Base-by-base conservation (phyloP, 1,140 invertebrate species). In the Steinernema feltiae region DNA sequence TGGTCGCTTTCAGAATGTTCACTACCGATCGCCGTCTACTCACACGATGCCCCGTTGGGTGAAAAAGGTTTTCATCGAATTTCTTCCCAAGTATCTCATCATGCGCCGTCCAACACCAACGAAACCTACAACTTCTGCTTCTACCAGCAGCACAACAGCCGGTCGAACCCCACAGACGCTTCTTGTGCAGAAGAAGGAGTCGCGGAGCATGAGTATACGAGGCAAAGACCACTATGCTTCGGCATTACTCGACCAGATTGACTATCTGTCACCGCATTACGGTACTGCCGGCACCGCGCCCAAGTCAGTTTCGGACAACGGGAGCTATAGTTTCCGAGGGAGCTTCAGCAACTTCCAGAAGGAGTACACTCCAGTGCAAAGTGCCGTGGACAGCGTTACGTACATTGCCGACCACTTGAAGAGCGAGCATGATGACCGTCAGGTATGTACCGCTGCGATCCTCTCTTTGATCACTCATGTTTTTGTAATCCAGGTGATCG, bases 1-100 rank as follows among this genome's bases (percentile, higher is more conserved):
- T 41, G n/a, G n/a, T n/a, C n/a, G 15, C 0, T 81, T 82, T 73
- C 72, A 84, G 84, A 99, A 99, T 88, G 94, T 99, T 74, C 95
- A 98, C 88, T 97, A 96, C 87, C 92, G 95, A 32, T 94, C 94
- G 30, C 94, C 95, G 2, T 93, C 95, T 84, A 97, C 97, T 0
- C 96, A 99, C 87, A 92, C 92, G 81, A 93, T 97, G 92, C 90
- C 92, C 27, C 92, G 92, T 12, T 96, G 93, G 93, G 93, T 95
- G 77, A 90, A 92, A 75, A 89, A 91, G 80, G 88, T 95, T 78
- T 97, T 96, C 88, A 94, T 96, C 84, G 91, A 94, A 85, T 90
- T 93, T 82, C 90, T 96, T 85, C 94, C 94, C 32, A 92, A 91
- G 87, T 81, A 88, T 70, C 79, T 88, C 27, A 76, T 87, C 31